Evolutionary conservation across 2,888 invertebrate species (phyloP), one percentile per base, ranked within the genome.

Genomic region (Morpho achilles): DNA sequence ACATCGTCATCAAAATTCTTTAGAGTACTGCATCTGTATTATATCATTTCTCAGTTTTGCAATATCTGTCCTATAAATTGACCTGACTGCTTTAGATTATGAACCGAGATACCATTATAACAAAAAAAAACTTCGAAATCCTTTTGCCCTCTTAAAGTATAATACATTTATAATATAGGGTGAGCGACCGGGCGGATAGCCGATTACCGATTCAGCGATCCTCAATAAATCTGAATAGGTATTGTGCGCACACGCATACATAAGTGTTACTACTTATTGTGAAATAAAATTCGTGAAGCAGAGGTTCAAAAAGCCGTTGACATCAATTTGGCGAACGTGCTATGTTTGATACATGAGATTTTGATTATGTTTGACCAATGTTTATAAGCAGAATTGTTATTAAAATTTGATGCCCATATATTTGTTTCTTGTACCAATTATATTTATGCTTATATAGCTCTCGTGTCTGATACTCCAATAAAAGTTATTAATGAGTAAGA

Each of bases 191-290:
- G 74, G 61, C 75, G 72, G 69, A 74, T 73, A 72, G 72, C 65
- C 76, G 77, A 80, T 82, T 79, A 79, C 77, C 71, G 75, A 84
- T 84, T 80, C 82, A 80, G 71, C 66, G 71, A 71, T 79, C 74
- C 74, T 77, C 77, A 80, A 82, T 82, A 82, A 82, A 79, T 79
- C 75, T 83, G 83, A 82, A 84, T 83, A 79, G 79, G 82, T 79
- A 84, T 83, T 84, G 80, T 84, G 81, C 83, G 77, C 81, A 71
- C 71, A 70, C 81, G 84, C 82, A 82, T 81, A 81, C 81, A 79
- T 79, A 82, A 80, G 75, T 79, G 72, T 74, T 77, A 69, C 69
- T 68, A 69, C 74, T 78, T 75, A 77, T 76, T 75, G 76, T 80
- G 75, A 80, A 78, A 79, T 80, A 75, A 80, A 16, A 80, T 82